Percentiles rank a stretch among this genome's conserved stretches.
phyloP scores from a whole-genome alignment of 30 jellyfish, hydroid and myxozoan genomes.

The Aurelia sp. region DNA sequence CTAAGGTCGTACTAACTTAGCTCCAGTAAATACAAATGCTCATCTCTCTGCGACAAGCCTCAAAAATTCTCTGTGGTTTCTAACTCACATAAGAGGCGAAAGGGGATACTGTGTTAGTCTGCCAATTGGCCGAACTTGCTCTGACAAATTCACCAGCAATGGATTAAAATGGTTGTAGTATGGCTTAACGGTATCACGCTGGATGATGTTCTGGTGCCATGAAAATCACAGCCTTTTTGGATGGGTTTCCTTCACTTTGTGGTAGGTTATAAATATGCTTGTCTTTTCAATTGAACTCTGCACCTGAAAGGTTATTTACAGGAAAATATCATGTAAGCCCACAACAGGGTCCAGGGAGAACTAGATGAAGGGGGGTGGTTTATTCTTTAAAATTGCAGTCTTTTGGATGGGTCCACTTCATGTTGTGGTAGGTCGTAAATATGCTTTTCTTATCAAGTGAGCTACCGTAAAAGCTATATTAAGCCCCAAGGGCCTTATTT shows the following conservation, averaged over 20 bases:
- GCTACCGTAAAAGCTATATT: no score
- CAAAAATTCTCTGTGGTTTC: slow-evolving; percentile 27
- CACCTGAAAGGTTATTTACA: no score
- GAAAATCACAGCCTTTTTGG: slow-evolving; percentile 23
- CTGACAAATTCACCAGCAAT: slow-evolving; percentile 39
- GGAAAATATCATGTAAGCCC: no score
- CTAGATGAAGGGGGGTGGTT: no score
- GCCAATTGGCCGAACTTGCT: slow-evolving; percentile 32
- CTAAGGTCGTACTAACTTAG: no score
- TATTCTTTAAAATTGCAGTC: slow-evolving; percentile 15
- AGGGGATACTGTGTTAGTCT: slow-evolving; percentile 25
- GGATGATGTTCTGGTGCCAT: slow-evolving; percentile 42
- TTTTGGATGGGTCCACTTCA: slow-evolving; percentile 8
- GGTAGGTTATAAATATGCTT: slow-evolving; percentile 14
- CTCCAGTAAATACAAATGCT: no score
- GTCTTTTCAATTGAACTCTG: no score
- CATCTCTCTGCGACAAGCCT: not conserved
- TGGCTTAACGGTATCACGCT: slow-evolving; percentile 10
- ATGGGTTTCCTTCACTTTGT: slow-evolving; percentile 1
- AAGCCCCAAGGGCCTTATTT: no score
- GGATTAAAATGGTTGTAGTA: slow-evolving; percentile 6
- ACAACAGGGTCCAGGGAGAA: no score
- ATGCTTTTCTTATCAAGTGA: no score
- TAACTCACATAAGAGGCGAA: slow-evolving; percentile 6
- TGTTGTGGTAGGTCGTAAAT: slow-evolving; percentile 6